Evolutionary conservation across 92 coral and sea anemone genomes (phyloP), one percentile per base, ranked within the genome.

Genomic region (Bergia puertoricense): DNA sequence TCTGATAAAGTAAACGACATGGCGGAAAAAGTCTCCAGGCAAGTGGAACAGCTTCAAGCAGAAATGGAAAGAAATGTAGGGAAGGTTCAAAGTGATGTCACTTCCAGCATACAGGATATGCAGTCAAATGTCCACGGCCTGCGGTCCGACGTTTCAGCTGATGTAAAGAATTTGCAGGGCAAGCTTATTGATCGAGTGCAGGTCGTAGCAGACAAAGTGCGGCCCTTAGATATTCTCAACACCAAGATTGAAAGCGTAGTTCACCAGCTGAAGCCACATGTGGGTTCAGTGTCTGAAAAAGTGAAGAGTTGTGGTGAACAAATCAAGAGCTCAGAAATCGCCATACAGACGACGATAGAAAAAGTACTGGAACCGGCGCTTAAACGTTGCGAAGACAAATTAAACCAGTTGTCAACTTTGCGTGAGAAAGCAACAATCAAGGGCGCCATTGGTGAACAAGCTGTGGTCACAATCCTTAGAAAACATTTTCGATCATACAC

Each of bases 371-470:
- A 3, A 10, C 6, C 39, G 1, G 22, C 65, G 20, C 37, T 88
- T 65, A 30, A 51, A 18, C 81, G 68, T 16, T 88, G 87, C 66
- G 88, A 88, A 41, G 45, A 5, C 7, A 88, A 76, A 44, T 56
- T 92, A 71, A 74, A 72, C 15, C 59, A 44, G n/a, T 68, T 93
- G 65, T 69, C 89, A 3, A 75, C 14, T 20, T 62, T 88, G 77
- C 48, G 85, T 51, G 82, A 85, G 68, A 93, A 90, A 16, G 74
- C 95, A 30, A 76, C 79, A 0, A 71, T 42, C n/a, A 91, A 89
- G 86, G 95, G 93, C 0, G 59, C 88, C 37, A 81, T 89, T 6
- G 95, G 92, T 20, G 92, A 93, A 44, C 69, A 30, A 5, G 36
- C 48, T 0, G 95, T 93, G 45, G 1, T 45, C 20, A 65, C 84